Percentiles rank a stretch among this genome's conserved stretches.
phyloP scores from a whole-genome alignment of 2,113 vertebrate species.

The Spea multiplicata region DNA sequence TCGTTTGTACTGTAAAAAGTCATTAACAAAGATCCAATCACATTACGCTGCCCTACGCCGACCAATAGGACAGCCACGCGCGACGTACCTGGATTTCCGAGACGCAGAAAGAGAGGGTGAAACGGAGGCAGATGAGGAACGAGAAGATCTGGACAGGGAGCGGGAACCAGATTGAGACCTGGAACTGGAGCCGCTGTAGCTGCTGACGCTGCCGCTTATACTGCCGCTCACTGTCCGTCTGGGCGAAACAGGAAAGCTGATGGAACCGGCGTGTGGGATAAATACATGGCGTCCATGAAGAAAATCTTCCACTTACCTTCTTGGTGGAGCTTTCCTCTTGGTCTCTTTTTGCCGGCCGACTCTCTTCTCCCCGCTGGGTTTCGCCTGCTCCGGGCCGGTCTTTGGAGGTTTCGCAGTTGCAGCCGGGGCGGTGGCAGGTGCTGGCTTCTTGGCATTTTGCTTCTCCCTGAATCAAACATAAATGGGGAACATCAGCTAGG shows the following conservation, averaged over 20 bases:
- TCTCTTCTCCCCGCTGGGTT: slow-evolving; percentile 70
- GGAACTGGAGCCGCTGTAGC: slow-evolving; percentile 90
- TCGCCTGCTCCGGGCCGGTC: slow-evolving; percentile 67
- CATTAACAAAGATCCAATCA: no score
- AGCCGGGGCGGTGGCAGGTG: slow-evolving; percentile 68
- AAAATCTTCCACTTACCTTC: slow-evolving; percentile 68
- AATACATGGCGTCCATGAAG: background rate
- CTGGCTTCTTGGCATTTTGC: slow-evolving; percentile 74
- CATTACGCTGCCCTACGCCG: slow-evolving; percentile 64
- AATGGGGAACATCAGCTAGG: no score
- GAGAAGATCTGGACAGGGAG: slow-evolving; percentile 58
- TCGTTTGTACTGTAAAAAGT: no score
- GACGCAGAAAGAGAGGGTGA: slow-evolving; percentile 79
- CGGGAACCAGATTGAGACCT: slow-evolving; percentile 74
- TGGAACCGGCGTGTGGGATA: no score
- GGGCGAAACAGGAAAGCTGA: background rate
- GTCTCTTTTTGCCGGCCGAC: slow-evolving; percentile 86
- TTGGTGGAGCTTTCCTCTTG: slow-evolving; percentile 73
- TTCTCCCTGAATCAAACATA: slow-evolving; percentile 75
- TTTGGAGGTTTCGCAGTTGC: slow-evolving; percentile 67
- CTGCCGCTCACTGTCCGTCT: slow-evolving; percentile 87
- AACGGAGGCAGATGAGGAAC: slow-evolving; percentile 70
- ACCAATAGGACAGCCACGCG: slow-evolving; percentile 74
- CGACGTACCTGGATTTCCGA: slow-evolving; percentile 78
- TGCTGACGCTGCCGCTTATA: slow-evolving; percentile 85